phyloP scores from a whole-genome alignment of 1,140 invertebrate species.

The Aphidius ervi region DNA sequence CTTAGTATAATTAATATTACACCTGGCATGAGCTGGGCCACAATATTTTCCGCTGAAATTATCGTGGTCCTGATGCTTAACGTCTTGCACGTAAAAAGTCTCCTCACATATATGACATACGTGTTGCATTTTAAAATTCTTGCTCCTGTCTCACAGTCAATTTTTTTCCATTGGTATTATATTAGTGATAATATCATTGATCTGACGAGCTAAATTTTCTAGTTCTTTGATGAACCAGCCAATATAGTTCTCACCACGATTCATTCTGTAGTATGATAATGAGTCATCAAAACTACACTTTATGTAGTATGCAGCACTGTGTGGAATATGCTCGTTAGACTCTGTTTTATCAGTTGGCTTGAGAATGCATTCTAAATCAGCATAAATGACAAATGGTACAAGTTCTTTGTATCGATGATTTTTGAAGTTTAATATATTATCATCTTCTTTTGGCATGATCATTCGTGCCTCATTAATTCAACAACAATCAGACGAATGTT shows the following conservation, averaged over 20 bases:
- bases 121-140: no score
- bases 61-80: no score
- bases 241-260: constrained; percentile 32
- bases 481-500: neutral
- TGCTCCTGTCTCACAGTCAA: no score
- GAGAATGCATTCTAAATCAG: constrained; percentile 18
- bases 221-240: constrained; percentile 27
- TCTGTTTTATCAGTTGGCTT: neutral
- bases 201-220: constrained; percentile 19
- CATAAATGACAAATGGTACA: constrained; percentile 23
- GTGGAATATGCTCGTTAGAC: neutral
- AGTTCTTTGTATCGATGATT: constrained; percentile 19
- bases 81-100: no score
- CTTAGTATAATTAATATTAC: no score
- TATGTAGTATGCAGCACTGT: constrained; percentile 16
- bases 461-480: constrained; percentile 5
- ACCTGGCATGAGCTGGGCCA: no score
- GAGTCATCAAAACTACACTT: constrained; percentile 17
- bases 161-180: no score
- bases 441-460: constrained; percentile 4
- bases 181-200: constrained; percentile 3
- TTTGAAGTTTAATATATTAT: constrained; percentile 21
- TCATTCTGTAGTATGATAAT: constrained; percentile 24
- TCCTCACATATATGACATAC: no score
- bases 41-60: no score